These are phyloP conservation scores for Rostratula benghalensis DNA, from an alignment of 2,113 vertebrate genomes.

Conservation along the genomic window DNA sequence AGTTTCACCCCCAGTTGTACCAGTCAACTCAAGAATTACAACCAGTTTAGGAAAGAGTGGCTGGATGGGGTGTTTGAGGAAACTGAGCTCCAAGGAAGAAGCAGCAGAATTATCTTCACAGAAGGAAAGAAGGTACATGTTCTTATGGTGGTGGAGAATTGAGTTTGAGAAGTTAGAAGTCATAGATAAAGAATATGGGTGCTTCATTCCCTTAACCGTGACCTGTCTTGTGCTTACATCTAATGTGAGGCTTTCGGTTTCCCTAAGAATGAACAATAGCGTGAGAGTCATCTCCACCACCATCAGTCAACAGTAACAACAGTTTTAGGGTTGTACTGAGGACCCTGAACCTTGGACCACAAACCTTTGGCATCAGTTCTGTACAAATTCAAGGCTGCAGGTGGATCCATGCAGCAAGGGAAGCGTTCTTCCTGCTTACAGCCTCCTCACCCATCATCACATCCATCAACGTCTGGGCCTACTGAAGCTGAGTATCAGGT, in stretches of 20 bases:
- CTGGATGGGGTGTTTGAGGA: neutral
- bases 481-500: neutral
- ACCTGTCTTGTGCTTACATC: neutral
- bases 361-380: neutral
- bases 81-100: neutral
- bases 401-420: neutral
- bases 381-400: neutral
- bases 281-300: fast-evolving
- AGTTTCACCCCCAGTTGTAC: constrained; percentile 20
- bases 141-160: neutral
- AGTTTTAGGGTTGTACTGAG: neutral
- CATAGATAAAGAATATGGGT: neutral
- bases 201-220: neutral
- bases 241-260: neutral
- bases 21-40: constrained; percentile 4
- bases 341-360: neutral
- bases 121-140: neutral
- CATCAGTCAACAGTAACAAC: neutral
- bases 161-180: neutral
- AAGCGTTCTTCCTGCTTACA: neutral
- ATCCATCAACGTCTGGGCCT: neutral
- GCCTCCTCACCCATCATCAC: neutral
- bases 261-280: neutral
- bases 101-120: neutral
- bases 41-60: neutral